These are phyloP conservation scores for Cydia pomonella DNA, from an alignment of 1,140 invertebrate species.

Conservation along the genomic window DNA sequence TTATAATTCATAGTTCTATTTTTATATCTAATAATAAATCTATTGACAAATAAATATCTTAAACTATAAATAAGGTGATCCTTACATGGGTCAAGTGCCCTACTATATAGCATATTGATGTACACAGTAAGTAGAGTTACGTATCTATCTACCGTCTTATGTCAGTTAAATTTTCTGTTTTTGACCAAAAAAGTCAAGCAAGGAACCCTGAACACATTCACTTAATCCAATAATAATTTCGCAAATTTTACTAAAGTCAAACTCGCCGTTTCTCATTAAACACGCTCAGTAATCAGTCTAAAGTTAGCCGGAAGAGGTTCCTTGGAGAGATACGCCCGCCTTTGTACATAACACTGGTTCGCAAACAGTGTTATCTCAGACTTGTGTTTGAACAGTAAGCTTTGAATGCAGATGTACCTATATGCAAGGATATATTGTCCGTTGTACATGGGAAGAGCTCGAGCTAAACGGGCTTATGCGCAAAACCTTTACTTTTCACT, in stretches of 20 bases:
- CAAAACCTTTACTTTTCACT: not conserved
- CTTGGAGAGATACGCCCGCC: conserved; percentile 29
- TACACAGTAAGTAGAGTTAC: not conserved
- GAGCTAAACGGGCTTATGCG: not conserved
- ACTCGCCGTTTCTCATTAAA: conserved; percentile 8
- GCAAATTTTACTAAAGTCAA: conserved; percentile 3
- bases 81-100: no score
- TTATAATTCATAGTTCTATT: no score
- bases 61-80: no score
- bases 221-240: conserved; percentile 15
- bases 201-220: not conserved
- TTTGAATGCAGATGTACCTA: conserved; percentile 27
- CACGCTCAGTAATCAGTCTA: conserved; percentile 4
- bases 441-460: not conserved
- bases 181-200: not conserved
- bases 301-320: conserved; percentile 29
- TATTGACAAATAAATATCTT: no score
- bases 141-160: not conserved
- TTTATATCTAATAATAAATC: no score
- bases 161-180: not conserved
- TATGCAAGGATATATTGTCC: conserved; percentile 3
- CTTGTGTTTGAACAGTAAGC: conserved; percentile 23
- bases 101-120: no score
- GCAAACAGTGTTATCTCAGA: conserved; percentile 24
- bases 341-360: conserved; percentile 30